Evolutionary conservation across 1,140 invertebrate genomes (phyloP), one percentile per base, ranked within the genome.

Genomic region (Hestina assimilis): DNA sequence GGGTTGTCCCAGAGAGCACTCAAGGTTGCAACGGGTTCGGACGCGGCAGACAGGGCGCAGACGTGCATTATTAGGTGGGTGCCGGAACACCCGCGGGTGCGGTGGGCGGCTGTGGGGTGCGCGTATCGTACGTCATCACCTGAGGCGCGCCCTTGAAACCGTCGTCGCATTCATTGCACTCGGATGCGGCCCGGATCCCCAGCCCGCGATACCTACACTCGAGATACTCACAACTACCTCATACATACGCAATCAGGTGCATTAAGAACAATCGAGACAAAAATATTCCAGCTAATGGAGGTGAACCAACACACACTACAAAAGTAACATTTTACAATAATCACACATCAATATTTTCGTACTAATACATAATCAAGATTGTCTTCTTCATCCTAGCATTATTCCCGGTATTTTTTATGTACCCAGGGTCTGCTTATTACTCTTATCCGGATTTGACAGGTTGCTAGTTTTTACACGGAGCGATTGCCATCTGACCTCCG

Each of bases 1-100:
- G 59, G 64, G 63, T 68, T 70, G 61, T 58, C 41, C 63, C 69
- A 50, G 58, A 71, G 72, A 74, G 68, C 66, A 79, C 75, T 85
- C 80, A 85, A 86, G 83, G 82, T 78, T 88, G 84, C 83, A 87
- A 66, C 75, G 84, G 70, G 75, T 82, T 79, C 81, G 82, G 79
- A 75, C 79, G 77, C 74, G 76, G 83, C 72, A 89, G 87, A 89
- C 87, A 74, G 77, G 75, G 79, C 75, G 80, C 79, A 89, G 87
- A 89, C 87, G 81, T 89, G 85, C 85, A 89, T 89, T 88, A 89
- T 89, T 87, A 88, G 84, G 87, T 84, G 83, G 84, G 83, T 85
- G 81, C 77, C 78, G 82, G 75, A 83, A 83, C 82, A 83, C 80
- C 77, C 82, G 79, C 72, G 79, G 76, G 78, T 69, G 78, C 65